Percentiles rank a stretch among this genome's conserved stretches.
Conservation (phyloP, 1,140 invertebrate species). For the Hydropsyche tenuis region DNA sequence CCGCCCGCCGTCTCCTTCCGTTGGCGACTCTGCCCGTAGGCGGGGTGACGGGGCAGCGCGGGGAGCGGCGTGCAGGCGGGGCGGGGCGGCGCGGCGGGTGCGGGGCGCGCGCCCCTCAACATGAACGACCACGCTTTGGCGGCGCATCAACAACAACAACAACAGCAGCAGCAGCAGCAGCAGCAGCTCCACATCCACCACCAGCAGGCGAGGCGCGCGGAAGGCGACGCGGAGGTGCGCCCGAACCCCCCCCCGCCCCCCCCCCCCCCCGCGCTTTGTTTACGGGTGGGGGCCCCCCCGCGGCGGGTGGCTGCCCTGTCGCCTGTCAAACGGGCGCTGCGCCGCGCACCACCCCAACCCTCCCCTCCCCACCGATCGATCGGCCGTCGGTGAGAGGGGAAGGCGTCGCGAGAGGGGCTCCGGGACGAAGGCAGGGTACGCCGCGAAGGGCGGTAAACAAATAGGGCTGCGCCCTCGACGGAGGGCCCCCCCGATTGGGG, state of each 20-base stretch:
- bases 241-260: background rate
- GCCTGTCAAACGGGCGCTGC: conserved; percentile 6
- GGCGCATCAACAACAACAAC: background rate
- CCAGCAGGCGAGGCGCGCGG: background rate
- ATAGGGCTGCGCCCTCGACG: no score
- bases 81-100: conserved; percentile 15
- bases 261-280: background rate
- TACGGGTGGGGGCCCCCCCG: background rate
- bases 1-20: background rate
- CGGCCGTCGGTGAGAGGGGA: background rate
- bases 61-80: background rate
- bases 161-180: background rate
- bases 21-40: background rate
- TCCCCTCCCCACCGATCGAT: background rate
- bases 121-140: conserved; percentile 4
- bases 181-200: background rate
- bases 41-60: background rate
- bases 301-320: background rate
- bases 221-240: background rate
- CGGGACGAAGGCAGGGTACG: no score
- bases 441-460: no score
- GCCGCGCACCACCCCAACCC: background rate
- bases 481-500: no score
- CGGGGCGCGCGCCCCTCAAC: conserved; percentile 8
- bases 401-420: no score